Evolutionary conservation across 2,888 invertebrate species (phyloP).

Genomic region (Dexiosoma caninum): DNA sequence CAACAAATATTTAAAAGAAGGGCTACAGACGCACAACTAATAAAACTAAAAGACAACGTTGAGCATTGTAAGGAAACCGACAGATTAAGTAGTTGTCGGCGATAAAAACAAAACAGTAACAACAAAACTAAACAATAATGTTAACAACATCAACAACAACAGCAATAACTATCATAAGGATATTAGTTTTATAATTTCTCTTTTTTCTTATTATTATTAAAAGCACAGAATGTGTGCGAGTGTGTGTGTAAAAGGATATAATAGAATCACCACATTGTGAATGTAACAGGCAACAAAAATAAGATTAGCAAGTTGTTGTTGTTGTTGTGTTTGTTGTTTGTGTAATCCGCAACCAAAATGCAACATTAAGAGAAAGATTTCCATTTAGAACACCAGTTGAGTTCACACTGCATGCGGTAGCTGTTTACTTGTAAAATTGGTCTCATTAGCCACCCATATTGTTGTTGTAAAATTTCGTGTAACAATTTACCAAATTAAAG

Average conservation of each 20-base stretch:
- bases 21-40: conserved; percentile 1
- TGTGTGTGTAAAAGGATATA: not conserved
- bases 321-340: not conserved
- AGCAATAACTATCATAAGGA: conserved; percentile 16
- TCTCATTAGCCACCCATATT: no score
- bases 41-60: conserved; percentile 27
- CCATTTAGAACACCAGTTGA: no score
- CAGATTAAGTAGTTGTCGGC: conserved; percentile 48
- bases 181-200: not conserved
- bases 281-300: conserved; percentile 13
- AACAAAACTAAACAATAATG: not conserved
- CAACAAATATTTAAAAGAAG: conserved; percentile 9
- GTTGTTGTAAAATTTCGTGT: no score
- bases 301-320: conserved; percentile 39
- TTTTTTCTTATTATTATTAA: not conserved
- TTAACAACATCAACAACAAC: conserved; percentile 13
- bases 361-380: not conserved
- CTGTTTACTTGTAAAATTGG: no score
- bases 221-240: not conserved
- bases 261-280: conserved; percentile 14
- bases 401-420: no score
- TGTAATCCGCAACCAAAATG: not conserved
- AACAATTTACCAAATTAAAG: no score
- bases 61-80: conserved; percentile 4
- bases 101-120: conserved; percentile 1